A percentile compares a stretch with the other conserved stretches of the same genome.
Evolutionary conservation across 2,113 vertebrate species (phyloP).

Genomic region (Rana temporaria): DNA sequence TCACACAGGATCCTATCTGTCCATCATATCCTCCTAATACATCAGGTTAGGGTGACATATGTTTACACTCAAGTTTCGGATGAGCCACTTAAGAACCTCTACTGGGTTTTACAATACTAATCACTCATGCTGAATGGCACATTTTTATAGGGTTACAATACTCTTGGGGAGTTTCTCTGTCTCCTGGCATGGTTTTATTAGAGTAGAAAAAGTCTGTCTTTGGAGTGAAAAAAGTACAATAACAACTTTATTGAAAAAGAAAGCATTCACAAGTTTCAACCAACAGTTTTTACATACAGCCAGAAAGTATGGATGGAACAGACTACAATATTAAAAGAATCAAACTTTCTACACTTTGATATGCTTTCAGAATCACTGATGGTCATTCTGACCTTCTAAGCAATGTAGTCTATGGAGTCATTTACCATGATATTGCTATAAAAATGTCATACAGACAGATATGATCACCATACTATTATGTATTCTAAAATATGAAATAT

Average conservation of each 20-base stretch:
- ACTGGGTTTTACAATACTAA: conserved; percentile 23
- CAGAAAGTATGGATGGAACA: background rate
- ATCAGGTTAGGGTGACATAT: conserved; percentile 28
- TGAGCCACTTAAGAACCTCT: conserved; percentile 6
- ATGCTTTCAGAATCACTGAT: too few species aligned
- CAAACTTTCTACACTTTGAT: too few species aligned
- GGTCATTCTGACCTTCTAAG: too few species aligned
- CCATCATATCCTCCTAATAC: conserved; percentile 36
- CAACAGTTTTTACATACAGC: background rate
- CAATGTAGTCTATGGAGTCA: too few species aligned
- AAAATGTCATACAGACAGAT: too few species aligned
- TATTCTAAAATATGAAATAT: too few species aligned
- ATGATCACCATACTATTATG: too few species aligned
- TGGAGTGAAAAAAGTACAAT: conserved; percentile 1
- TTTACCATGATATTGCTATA: too few species aligned
- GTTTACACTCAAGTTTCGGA: conserved; percentile 32
- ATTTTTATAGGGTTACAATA: conserved; percentile 27
- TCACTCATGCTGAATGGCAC: conserved; percentile 31
- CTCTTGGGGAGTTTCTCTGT: conserved; percentile 16
- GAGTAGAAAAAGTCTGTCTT: conserved; percentile 4
- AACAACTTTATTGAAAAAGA: conserved; percentile 16
- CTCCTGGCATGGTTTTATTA: conserved; percentile 6
- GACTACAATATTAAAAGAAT: background rate
- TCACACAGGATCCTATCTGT: background rate
- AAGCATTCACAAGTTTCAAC: conserved; percentile 3